Evolutionary conservation across 2,113 vertebrate species (phyloP).

Genomic region (Rhea pennata): DNA sequence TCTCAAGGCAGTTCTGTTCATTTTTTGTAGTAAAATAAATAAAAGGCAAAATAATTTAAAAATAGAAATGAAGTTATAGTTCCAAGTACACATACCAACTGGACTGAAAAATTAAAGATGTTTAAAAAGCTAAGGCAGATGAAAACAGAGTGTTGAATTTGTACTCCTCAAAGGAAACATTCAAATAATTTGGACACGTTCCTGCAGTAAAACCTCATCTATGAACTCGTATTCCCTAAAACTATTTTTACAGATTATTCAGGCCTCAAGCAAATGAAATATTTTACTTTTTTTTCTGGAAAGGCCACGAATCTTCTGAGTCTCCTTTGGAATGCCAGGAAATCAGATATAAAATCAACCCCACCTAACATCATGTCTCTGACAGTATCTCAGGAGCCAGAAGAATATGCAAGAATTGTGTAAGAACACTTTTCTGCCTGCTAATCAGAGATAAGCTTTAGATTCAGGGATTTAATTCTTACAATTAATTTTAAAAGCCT

Average conservation of each 20-base stretch:
- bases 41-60: background rate
- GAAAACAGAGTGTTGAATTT: background rate
- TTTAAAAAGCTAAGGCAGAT: background rate
- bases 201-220: background rate
- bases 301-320: background rate
- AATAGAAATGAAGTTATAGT: background rate
- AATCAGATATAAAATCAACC: background rate
- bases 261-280: background rate
- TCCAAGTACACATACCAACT: background rate
- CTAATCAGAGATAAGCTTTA: constrained; percentile 15
- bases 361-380: background rate
- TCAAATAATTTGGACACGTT: background rate
- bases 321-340: background rate
- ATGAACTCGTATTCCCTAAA: background rate
- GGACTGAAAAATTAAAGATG: background rate
- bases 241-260: background rate
- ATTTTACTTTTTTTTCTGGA: background rate
- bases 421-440: constrained; percentile 4
- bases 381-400: constrained; percentile 20
- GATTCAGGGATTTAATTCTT: constrained; percentile 33
- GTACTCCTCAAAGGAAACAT: background rate
- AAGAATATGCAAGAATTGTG: background rate
- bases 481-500: background rate
- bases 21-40: background rate
- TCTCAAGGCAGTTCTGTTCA: background rate